Conservation (phyloP, 2,113 vertebrate genomes). For the Accipiter virgatus region DNA sequence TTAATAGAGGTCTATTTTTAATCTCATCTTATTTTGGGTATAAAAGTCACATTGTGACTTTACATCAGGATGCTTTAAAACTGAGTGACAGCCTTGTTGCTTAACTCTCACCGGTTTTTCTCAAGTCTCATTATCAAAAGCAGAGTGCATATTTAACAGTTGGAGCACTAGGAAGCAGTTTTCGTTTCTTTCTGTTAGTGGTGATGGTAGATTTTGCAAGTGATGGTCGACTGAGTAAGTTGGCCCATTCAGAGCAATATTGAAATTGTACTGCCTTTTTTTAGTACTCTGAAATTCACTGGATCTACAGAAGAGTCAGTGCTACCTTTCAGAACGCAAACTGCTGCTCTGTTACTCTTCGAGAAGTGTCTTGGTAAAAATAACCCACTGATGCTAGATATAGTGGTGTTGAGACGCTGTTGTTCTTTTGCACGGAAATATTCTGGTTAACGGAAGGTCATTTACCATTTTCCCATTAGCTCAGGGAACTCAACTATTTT, state of each 20-base stretch:
- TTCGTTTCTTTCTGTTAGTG: background rate
- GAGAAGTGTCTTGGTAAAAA: background rate
- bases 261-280: background rate
- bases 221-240: background rate
- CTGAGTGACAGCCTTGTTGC: background rate
- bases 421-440: background rate
- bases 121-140: background rate
- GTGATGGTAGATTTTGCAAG: background rate
- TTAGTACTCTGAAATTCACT: background rate
- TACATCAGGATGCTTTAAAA: background rate
- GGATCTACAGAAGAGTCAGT: background rate
- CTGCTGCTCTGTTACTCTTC: background rate
- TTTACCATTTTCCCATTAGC: background rate
- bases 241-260: background rate
- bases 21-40: background rate
- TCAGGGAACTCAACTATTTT: background rate
- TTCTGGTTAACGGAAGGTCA: background rate
- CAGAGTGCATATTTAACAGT: background rate
- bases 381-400: background rate
- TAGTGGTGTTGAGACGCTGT: background rate
- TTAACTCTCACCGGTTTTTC: background rate
- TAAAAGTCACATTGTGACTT: background rate
- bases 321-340: background rate
- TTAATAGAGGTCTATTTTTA: slow-evolving; percentile 18
- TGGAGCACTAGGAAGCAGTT: background rate